Evolutionary conservation across 2,797 vertebrate species (phyloP).

Genomic region (Rhynchotus rufescens): DNA sequence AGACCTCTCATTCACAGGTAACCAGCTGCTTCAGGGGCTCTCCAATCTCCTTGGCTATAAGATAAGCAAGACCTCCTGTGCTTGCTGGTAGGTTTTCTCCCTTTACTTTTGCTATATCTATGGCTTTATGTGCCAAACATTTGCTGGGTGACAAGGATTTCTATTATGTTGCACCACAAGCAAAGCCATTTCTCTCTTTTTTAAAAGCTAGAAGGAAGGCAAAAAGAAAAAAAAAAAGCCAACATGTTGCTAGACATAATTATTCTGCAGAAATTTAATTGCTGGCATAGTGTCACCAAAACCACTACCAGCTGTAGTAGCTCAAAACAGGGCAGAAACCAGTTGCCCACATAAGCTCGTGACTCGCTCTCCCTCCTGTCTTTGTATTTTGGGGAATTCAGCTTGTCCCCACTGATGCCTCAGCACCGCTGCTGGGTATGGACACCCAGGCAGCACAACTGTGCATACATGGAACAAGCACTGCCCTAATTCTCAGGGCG

Average conservation of each 20-base stretch:
- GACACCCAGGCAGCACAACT: background rate
- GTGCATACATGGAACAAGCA: background rate
- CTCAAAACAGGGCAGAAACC: background rate
- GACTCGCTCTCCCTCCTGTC: rapidly evolving
- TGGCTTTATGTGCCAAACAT: background rate
- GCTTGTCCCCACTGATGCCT: too few species aligned
- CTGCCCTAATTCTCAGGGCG: background rate
- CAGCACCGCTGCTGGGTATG: background rate
- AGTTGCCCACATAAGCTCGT: background rate
- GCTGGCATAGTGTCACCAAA: background rate
- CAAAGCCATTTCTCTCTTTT: background rate
- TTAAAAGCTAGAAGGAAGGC: background rate
- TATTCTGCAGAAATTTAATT: background rate
- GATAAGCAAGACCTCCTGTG: background rate
- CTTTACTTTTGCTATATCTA: background rate
- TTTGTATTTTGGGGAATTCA: background rate
- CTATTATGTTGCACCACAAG: background rate
- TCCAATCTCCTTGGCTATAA: background rate
- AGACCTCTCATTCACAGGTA: background rate
- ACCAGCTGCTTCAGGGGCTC: background rate
- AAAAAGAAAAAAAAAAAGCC: background rate
- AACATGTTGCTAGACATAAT: background rate
- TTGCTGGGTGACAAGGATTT: background rate
- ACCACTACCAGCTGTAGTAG: background rate
- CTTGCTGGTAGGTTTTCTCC: background rate